phyloP scores from a whole-genome alignment of 2,797 vertebrate species.

The Aselliscus stoliczkanus region DNA sequence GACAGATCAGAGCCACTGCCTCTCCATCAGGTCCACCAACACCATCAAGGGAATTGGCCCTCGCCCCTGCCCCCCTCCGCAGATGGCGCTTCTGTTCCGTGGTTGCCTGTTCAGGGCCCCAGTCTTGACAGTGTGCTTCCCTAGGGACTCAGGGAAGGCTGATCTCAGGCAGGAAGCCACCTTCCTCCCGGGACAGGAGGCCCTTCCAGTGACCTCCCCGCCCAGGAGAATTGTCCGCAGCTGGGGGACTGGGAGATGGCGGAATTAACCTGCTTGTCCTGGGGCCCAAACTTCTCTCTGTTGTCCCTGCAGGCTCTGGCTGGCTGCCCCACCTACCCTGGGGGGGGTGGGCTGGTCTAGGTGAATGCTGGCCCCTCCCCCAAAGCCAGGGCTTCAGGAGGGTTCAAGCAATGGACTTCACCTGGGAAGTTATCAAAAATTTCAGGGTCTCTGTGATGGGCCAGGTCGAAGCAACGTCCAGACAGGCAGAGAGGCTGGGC shows the following conservation, averaged over 20 bases:
- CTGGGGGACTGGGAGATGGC: background rate
- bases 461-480: background rate
- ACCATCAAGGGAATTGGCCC: fast-evolving
- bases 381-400: background rate
- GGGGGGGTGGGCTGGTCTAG: fast-evolving
- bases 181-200: too few species aligned
- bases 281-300: background rate
- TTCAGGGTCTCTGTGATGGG: background rate
- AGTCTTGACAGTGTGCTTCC: too few species aligned
- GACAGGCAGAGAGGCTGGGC: background rate
- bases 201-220: too few species aligned
- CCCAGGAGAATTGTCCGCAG: background rate
- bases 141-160: background rate
- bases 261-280: fast-evolving
- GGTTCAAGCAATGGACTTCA: too few species aligned
- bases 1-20: background rate
- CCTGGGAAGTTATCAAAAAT: too few species aligned
- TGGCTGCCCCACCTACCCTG: background rate
- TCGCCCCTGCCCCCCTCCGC: background rate
- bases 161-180: background rate
- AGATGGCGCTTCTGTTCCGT: fast-evolving
- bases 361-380: background rate
- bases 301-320: background rate
- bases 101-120: fast-evolving
- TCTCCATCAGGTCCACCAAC: too few species aligned